These are phyloP conservation scores for Athene noctua DNA, from an alignment of 2,113 vertebrate genomes.

Conservation along the genomic window DNA sequence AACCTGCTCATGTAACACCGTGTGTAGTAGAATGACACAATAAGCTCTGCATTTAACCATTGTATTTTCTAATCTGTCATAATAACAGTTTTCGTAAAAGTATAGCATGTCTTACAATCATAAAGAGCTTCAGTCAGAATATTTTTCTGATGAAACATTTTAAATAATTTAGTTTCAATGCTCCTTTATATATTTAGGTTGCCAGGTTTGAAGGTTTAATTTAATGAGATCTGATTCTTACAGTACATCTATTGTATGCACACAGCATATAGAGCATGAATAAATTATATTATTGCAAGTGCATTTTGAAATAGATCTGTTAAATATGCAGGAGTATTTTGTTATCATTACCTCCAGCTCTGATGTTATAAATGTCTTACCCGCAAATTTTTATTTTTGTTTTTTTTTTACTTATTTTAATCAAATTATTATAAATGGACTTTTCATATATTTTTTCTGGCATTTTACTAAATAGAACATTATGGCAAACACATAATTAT, in stretches of 20 bases:
- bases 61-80: not conserved
- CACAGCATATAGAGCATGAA: not conserved
- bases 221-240: constrained; percentile 1
- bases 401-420: not conserved
- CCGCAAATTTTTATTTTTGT: not conserved
- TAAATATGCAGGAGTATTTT: not conserved
- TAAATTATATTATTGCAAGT: not conserved
- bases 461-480: not conserved
- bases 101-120: not conserved
- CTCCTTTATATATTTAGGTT: not conserved
- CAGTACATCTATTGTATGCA: not conserved
- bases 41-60: not conserved
- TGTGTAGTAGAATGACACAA: not conserved
- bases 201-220: not conserved
- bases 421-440: not conserved
- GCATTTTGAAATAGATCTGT: not conserved
- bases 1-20: not conserved
- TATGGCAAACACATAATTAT: not conserved
- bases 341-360: not conserved
- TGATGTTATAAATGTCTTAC: not conserved
- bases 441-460: not conserved
- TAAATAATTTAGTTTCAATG: not conserved
- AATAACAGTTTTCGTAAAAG: not conserved
- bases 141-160: not conserved
- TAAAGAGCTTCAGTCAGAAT: not conserved